These are phyloP conservation scores for Chaetoderma sp. DNA, from an alignment of 2,888 invertebrate species.

Conservation along the genomic window DNA sequence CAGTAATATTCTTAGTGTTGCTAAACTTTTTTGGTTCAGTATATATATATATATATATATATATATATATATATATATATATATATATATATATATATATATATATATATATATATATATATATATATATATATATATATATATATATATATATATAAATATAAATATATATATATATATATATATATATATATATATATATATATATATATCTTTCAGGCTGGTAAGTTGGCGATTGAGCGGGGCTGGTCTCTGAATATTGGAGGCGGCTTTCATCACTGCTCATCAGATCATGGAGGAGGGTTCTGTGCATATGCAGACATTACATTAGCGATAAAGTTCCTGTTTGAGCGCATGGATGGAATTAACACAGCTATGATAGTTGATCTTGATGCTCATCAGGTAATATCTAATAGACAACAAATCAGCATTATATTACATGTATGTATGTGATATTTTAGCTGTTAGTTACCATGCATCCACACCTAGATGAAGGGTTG, in stretches of 20 bases:
- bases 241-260: slow-evolving; percentile 90
- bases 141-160: no score
- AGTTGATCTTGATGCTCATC: slow-evolving; percentile 92
- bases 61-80: no score
- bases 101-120: no score
- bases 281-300: slow-evolving; percentile 80
- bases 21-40: no score
- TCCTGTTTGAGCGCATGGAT: slow-evolving; percentile 74
- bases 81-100: no score
- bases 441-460: no score
- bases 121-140: no score
- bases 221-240: slow-evolving; percentile 84
- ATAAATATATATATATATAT: not conserved
- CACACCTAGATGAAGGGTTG: no score
- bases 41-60: no score
- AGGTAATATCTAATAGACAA: slow-evolving; percentile 76
- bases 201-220: slow-evolving; percentile 66
- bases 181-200: not conserved
- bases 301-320: slow-evolving; percentile 94
- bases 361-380: slow-evolving; percentile 78
- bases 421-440: not conserved
- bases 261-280: slow-evolving; percentile 93
- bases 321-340: slow-evolving; percentile 82
- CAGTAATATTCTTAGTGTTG: no score
- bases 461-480: no score